Evolutionary conservation across 1,140 invertebrate species (phyloP).

Genomic region (Pseudomyrmex dendroicus): DNA sequence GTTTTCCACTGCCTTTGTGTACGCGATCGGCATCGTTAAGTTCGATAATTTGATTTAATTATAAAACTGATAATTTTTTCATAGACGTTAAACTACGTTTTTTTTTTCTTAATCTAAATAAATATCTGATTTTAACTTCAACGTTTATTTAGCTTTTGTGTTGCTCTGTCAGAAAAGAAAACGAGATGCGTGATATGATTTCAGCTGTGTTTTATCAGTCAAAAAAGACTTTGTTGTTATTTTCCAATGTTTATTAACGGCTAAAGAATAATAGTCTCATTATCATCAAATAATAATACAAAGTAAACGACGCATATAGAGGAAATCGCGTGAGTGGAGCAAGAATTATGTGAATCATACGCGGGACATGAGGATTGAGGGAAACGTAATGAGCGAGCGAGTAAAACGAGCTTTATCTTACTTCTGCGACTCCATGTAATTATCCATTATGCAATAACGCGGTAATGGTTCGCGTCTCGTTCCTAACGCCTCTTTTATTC

Average conservation of each 20-base stretch:
- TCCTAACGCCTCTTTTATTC: slow-evolving; percentile 59
- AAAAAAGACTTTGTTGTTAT: not conserved
- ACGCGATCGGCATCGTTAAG: not conserved
- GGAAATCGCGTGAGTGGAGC: slow-evolving; percentile 32
- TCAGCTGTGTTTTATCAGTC: too few species aligned
- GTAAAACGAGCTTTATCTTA: slow-evolving; percentile 61
- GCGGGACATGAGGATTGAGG: slow-evolving; percentile 29
- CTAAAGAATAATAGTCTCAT: not conserved
- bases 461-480: slow-evolving; percentile 46
- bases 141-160: too few species aligned
- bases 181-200: too few species aligned
- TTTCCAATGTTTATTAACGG: not conserved
- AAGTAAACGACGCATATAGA: slow-evolving; percentile 7
- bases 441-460: slow-evolving; percentile 62
- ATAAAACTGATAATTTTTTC: too few species aligned
- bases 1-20: not conserved
- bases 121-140: too few species aligned
- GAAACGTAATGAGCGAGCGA: slow-evolving; percentile 44
- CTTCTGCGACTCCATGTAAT: slow-evolving; percentile 51
- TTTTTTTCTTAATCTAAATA: too few species aligned
- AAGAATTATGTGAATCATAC: slow-evolving; percentile 28
- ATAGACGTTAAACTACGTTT: too few species aligned
- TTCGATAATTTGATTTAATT: not conserved
- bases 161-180: too few species aligned
- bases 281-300: slow-evolving; percentile 27